Conservation (phyloP, 2,113 vertebrate species). For the Antechinus flavipes region DNA sequence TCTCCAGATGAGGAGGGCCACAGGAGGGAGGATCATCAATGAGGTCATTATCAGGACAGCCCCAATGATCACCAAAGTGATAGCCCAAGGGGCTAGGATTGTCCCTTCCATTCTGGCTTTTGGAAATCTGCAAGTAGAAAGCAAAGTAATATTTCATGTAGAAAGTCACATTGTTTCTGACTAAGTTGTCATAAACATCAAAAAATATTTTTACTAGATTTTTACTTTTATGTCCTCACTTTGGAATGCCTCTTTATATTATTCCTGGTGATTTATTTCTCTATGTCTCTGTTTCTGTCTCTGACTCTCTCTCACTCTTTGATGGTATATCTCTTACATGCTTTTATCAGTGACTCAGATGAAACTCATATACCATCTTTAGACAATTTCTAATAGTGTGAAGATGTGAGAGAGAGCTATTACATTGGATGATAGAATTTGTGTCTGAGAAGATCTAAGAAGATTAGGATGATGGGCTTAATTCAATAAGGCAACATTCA, state of each 20-base stretch:
- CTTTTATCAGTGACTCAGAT: background rate
- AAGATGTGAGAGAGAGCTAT: background rate
- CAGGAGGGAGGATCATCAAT: slow-evolving; percentile 76
- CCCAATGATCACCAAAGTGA: slow-evolving; percentile 80
- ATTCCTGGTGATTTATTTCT: background rate
- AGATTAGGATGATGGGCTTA: background rate
- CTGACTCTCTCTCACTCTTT: background rate
- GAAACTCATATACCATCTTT: background rate
- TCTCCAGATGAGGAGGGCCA: slow-evolving; percentile 73
- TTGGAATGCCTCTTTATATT: too few species aligned
- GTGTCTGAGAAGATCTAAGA: background rate
- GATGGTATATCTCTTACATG: background rate
- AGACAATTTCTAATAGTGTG: background rate
- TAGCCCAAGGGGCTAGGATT: slow-evolving; percentile 72
- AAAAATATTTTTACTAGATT: background rate
- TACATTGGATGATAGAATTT: background rate
- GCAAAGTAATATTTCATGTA: background rate
- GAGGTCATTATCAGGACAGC: slow-evolving; percentile 79
- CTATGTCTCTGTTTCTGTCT: too few species aligned
- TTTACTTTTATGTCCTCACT: background rate
- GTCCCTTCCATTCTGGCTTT: slow-evolving; percentile 24
- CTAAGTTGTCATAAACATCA: background rate
- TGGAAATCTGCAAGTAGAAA: slow-evolving; percentile 34
- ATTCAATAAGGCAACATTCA: background rate
- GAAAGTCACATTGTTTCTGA: background rate